A percentile compares a stretch with the other conserved stretches of the same genome.
Conservation (phyloP, 1,140 invertebrate genomes). For the Elysia chlorotica region DNA sequence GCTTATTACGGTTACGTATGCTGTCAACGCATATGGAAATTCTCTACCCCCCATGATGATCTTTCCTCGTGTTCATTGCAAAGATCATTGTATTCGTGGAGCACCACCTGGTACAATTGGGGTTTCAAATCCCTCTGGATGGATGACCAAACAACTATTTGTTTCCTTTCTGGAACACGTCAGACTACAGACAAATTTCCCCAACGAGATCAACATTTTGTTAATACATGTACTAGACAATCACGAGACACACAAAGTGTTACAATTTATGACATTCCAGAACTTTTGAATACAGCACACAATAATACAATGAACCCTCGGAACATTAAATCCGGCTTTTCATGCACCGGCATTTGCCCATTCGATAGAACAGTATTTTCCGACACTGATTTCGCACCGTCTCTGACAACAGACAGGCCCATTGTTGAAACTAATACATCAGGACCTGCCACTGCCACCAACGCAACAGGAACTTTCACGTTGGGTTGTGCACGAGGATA, state of each 20-base stretch:
- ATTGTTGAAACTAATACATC: too few relatives aligned
- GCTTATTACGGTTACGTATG: slow-evolving; percentile 40
- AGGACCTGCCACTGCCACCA: too few relatives aligned
- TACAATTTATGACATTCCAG: slow-evolving; percentile 63
- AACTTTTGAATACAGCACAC: slow-evolving; percentile 1
- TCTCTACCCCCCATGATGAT: slow-evolving; percentile 42
- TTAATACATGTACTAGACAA: slow-evolving; percentile 34
- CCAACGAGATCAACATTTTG: slow-evolving; percentile 33
- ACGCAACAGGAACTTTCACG: too few relatives aligned
- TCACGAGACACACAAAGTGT: slow-evolving; percentile 36
- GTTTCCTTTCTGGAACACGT: slow-evolving; percentile 61
- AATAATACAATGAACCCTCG: neutral
- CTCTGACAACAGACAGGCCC: slow-evolving; percentile 1
- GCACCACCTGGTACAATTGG: slow-evolving; percentile 23
- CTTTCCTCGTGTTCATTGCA: slow-evolving; percentile 41
- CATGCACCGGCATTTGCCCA: slow-evolving; percentile 13
- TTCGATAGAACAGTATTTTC: slow-evolving; percentile 14
- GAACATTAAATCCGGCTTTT: slow-evolving; percentile 18
- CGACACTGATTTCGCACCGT: slow-evolving; percentile 14
- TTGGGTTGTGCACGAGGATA: too few relatives aligned
- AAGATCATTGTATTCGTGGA: slow-evolving; percentile 58
- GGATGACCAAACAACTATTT: slow-evolving; percentile 22
- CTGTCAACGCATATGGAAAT: slow-evolving; percentile 36
- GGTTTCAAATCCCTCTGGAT: slow-evolving; percentile 22
- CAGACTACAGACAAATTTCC: slow-evolving; percentile 42